Base-by-base conservation (phyloP, 2,113 vertebrate genomes). In the Prunella fulvescens region DNA sequence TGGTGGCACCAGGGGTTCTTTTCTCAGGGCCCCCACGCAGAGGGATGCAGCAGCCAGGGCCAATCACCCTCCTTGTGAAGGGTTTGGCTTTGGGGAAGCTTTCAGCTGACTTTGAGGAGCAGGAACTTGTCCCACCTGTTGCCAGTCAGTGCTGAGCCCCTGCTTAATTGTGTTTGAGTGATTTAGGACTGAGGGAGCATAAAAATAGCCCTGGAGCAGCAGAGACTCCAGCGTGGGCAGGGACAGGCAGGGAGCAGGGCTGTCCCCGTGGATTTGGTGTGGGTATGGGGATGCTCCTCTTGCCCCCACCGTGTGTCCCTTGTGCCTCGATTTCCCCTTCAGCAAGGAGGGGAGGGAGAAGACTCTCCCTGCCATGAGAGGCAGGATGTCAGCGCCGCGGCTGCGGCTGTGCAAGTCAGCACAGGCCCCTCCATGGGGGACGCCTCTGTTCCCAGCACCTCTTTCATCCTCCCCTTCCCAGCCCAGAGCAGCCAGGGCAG, bases 401-500 rank as follows among this genome's bases (percentile, higher is more conserved):
- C 54, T 92, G 96, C 2, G 85, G 95, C 73, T 65, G 10, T 82
- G 64, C 96, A 73, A 93, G 96, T 83, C 47, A 1, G 86, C 6
- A 20, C 96, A 97, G 79, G 95, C 76, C 42, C 82, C 29, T 72
- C 5, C 20, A 20, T 9, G 90, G 92, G 58, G 82, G 86, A 69
- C 17, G 88, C 90, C 90, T 95, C 95, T 81, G 35, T 93, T 94
- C 58, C 62, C 18, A 2, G 82, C 54, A 5, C 67, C 86, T 89
- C 95, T 97, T 97, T 96, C 91, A 95, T 97, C 95, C 61, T 88
- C 85, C 79, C 40, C 86, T 42, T 76, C 86, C 83, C 92, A 82
- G 37, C 93, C 58, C 39, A 3, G 80, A 31, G 35, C 42, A 1
- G 71, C 66, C 79, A 3, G 74, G 82, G 80, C 81, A 78, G 47